A percentile compares a stretch with the other conserved stretches of the same genome.
Evolutionary conservation across 2,797 vertebrate genomes (phyloP).

Genomic region (Aphelocoma californica): DNA sequence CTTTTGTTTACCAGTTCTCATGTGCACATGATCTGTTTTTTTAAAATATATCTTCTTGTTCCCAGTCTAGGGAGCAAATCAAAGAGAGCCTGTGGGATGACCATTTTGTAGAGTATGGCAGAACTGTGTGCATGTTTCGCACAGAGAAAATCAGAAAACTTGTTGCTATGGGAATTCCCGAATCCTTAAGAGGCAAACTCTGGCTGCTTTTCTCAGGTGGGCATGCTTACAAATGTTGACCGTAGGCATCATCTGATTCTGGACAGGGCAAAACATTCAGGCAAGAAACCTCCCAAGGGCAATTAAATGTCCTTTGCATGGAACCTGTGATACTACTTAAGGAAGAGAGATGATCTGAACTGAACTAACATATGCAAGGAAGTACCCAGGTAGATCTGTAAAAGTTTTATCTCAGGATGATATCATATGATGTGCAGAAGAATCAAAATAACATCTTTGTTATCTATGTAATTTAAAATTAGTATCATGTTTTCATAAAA

Average conservation of each 20-base stretch:
- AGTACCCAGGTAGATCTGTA: background rate
- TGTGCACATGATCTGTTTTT: background rate
- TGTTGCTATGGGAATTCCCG: constrained; percentile 92
- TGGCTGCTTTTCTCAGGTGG: constrained; percentile 94
- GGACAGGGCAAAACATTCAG: background rate
- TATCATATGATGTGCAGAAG: background rate
- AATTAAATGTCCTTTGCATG: background rate
- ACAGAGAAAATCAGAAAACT: constrained; percentile 90
- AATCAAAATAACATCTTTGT: background rate
- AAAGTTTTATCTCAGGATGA: background rate
- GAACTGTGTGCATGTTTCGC: constrained; percentile 93
- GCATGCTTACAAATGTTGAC: background rate
- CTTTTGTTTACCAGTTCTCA: background rate
- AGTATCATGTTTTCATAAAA: background rate
- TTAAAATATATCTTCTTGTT: background rate
- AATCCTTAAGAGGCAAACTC: constrained; percentile 89
- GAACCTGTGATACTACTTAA: background rate
- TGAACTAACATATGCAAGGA: background rate
- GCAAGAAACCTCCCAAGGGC: background rate
- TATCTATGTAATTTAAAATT: constrained; percentile 13
- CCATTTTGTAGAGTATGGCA: constrained; percentile 89
- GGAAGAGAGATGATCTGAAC: background rate
- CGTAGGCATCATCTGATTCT: background rate
- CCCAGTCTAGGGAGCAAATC: constrained; percentile 82
- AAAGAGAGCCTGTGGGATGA: constrained; percentile 89